These are phyloP conservation scores for Zaprionus davidi DNA, from an alignment of 1,140 invertebrate species.

Conservation along the genomic window DNA sequence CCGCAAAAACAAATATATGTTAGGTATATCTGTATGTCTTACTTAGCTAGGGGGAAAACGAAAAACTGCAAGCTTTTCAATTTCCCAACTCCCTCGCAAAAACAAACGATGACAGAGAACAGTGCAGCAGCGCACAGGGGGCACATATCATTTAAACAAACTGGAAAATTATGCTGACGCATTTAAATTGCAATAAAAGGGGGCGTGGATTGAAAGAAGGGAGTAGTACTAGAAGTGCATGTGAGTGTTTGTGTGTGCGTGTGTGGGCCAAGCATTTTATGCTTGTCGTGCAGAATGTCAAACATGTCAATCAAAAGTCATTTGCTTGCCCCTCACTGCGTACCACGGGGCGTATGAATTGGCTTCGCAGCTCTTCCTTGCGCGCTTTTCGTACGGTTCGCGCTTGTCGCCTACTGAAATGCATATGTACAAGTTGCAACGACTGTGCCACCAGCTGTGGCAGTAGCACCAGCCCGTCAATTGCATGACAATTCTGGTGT, in stretches of 20 bases:
- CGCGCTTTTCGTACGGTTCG: slow-evolving; percentile 11
- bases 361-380: slow-evolving; percentile 22
- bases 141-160: slow-evolving; percentile 51
- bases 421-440: slow-evolving; percentile 29
- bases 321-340: slow-evolving; percentile 59
- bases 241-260: background rate
- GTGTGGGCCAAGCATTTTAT: slow-evolving; percentile 64
- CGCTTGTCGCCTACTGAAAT: slow-evolving; percentile 41
- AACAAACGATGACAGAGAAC: slow-evolving; percentile 22
- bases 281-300: slow-evolving; percentile 78
- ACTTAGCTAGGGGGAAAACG: background rate
- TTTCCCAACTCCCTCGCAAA: slow-evolving; percentile 14
- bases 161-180: slow-evolving; percentile 75
- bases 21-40: slow-evolving; percentile 1
- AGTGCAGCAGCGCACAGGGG: background rate
- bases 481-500: slow-evolving; percentile 60
- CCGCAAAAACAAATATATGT: slow-evolving; percentile 27
- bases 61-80: slow-evolving; percentile 54
- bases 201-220: slow-evolving; percentile 11
- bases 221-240: background rate
- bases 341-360: slow-evolving; percentile 59
- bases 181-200: slow-evolving; percentile 74
- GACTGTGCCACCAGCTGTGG: background rate
- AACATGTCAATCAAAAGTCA: slow-evolving; percentile 82
- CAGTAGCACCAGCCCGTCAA: slow-evolving; percentile 48